These are phyloP conservation scores for Chaenogobius annularis DNA, from an alignment of 2,113 vertebrate genomes.

Conservation along the genomic window DNA sequence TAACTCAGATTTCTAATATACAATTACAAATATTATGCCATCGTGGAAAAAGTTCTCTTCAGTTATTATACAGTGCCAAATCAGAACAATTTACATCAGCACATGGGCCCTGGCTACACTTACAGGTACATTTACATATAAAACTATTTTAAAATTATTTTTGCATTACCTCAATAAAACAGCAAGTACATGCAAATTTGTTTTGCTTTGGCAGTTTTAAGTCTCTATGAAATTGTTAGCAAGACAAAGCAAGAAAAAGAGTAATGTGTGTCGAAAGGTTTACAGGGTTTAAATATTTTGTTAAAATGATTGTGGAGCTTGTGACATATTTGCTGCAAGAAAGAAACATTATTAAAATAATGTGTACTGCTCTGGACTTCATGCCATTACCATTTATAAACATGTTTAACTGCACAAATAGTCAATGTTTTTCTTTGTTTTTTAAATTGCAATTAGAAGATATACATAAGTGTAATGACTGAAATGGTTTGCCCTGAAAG, in stretches of 20 bases:
- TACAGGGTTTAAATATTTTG: no score
- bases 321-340: no score
- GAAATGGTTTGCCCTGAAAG: not conserved
- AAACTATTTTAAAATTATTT: constrained; percentile 60
- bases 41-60: constrained; percentile 63
- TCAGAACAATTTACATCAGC: constrained; percentile 58
- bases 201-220: not conserved
- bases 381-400: not conserved
- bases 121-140: constrained; percentile 82
- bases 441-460: not conserved
- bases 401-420: not conserved
- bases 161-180: not conserved
- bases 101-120: constrained; percentile 61
- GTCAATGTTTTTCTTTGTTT: not conserved
- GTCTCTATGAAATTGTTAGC: not conserved
- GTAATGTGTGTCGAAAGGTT: not conserved
- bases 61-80: constrained; percentile 59
- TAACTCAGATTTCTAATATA: constrained; percentile 69
- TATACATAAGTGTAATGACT: not conserved
- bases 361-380: no score
- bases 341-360: no score
- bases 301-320: not conserved
- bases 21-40: constrained; percentile 63
- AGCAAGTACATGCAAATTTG: not conserved
- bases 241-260: not conserved